Conservation (phyloP, 2,888 invertebrate genomes). For the Nineta flava region DNA sequence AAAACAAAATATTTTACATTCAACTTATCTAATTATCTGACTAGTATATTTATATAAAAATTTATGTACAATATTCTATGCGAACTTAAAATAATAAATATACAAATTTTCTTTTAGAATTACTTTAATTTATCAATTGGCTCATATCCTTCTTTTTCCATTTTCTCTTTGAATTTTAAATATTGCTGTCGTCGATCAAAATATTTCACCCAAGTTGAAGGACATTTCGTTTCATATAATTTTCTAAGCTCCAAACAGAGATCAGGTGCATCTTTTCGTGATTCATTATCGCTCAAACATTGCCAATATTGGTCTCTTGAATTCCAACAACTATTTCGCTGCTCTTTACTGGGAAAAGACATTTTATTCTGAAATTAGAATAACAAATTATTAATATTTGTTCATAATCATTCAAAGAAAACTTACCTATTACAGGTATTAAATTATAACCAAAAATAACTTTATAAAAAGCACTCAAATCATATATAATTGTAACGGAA, state of each 20-base stretch:
- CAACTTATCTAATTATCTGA: too few relatives aligned
- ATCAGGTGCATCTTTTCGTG: slow-evolving; percentile 16
- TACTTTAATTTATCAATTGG: slow-evolving; percentile 37
- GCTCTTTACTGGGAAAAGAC: slow-evolving; percentile 69
- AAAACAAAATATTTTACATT: too few relatives aligned
- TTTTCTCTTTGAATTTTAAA: slow-evolving; percentile 72
- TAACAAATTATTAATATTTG: neutral
- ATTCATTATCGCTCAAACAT: slow-evolving; percentile 54
- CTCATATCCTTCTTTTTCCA: slow-evolving; percentile 74
- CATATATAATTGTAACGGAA: neutral
- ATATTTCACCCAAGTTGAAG: slow-evolving; percentile 81
- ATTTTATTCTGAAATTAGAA: slow-evolving; percentile 26
- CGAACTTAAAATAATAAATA: too few relatives aligned
- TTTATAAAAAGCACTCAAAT: neutral
- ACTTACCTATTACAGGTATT: neutral
- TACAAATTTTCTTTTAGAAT: neutral
- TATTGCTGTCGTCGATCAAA: slow-evolving; percentile 84
- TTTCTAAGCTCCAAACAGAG: slow-evolving; percentile 54
- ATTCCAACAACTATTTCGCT: slow-evolving; percentile 69
- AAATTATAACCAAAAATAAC: neutral
- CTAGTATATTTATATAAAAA: too few relatives aligned
- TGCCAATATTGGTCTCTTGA: slow-evolving; percentile 79
- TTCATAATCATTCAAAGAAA: neutral
- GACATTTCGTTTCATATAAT: slow-evolving; percentile 61
- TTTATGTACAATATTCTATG: too few relatives aligned